Evolutionary conservation across 2,113 vertebrate species (phyloP).

Genomic region (Vulpes vulpes): DNA sequence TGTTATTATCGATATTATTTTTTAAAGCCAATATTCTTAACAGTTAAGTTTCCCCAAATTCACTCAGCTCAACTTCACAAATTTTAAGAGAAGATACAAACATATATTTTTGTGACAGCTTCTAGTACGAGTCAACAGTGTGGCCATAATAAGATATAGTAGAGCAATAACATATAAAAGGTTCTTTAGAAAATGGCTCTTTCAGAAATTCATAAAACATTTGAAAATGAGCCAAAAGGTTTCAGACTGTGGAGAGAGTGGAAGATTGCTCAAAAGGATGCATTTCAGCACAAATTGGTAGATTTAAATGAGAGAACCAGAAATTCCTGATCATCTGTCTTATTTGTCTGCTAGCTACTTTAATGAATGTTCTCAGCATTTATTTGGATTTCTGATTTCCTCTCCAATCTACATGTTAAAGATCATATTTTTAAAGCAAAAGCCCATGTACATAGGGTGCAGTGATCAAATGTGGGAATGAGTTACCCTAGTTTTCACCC

Average conservation of each 20-base stretch:
- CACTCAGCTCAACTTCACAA: slow-evolving; percentile 47
- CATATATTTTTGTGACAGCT: slow-evolving; percentile 64
- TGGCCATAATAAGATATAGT: slow-evolving; percentile 42
- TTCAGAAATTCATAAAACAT: slow-evolving; percentile 59
- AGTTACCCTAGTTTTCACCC: neutral
- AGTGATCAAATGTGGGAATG: neutral
- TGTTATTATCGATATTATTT: slow-evolving; percentile 52
- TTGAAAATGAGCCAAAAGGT: slow-evolving; percentile 57
- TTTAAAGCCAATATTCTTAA: slow-evolving; percentile 66
- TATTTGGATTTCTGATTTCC: slow-evolving; percentile 22
- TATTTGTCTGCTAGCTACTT: slow-evolving; percentile 50
- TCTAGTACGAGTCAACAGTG: slow-evolving; percentile 28
- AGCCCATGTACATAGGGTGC: neutral
- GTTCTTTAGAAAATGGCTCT: slow-evolving; percentile 41
- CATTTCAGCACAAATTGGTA: neutral
- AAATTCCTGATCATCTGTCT: neutral
- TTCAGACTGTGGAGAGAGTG: slow-evolving; percentile 3
- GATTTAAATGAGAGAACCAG: neutral
- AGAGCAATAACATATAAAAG: slow-evolving; percentile 32
- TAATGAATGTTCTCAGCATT: neutral
- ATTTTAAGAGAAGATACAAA: slow-evolving; percentile 62
- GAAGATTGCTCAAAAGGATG: neutral
- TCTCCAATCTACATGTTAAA: neutral
- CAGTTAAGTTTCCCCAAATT: slow-evolving; percentile 1
- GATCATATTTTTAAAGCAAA: neutral